Evolutionary conservation across 1,140 invertebrate species (phyloP).

Genomic region (Mesaphorura yosii): DNA sequence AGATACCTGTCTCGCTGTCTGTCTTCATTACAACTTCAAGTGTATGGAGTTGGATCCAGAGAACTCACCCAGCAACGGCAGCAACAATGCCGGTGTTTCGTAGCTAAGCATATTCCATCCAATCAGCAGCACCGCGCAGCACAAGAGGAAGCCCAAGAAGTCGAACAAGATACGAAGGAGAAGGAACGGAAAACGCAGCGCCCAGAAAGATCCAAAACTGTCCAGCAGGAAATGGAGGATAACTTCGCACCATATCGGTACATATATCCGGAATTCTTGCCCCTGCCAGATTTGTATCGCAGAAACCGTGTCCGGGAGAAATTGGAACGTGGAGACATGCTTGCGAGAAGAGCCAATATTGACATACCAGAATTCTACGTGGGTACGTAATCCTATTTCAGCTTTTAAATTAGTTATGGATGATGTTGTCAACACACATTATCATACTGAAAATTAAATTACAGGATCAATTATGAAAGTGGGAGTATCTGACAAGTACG

Average conservation of each 20-base stretch:
- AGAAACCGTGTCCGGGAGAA: constrained; percentile 74
- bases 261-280: constrained; percentile 89
- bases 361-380: constrained; percentile 97
- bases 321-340: constrained; percentile 85
- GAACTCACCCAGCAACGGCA: no score
- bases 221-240: constrained; percentile 16
- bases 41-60: no score
- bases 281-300: constrained; percentile 62
- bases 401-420: not conserved
- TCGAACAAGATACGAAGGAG: not conserved
- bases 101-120: no score
- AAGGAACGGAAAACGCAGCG: not conserved
- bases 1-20: no score
- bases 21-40: no score
- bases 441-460: constrained; percentile 24
- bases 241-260: constrained; percentile 46
- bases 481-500: constrained; percentile 74
- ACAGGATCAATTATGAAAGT: constrained; percentile 83
- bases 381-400: constrained; percentile 44
- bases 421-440: not conserved
- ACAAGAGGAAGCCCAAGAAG: no score
- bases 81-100: no score
- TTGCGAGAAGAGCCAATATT: constrained; percentile 64
- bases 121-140: no score
- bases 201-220: not conserved